phyloP scores from a whole-genome alignment of 2,888 invertebrate genomes.

The Sesamia inferens region DNA sequence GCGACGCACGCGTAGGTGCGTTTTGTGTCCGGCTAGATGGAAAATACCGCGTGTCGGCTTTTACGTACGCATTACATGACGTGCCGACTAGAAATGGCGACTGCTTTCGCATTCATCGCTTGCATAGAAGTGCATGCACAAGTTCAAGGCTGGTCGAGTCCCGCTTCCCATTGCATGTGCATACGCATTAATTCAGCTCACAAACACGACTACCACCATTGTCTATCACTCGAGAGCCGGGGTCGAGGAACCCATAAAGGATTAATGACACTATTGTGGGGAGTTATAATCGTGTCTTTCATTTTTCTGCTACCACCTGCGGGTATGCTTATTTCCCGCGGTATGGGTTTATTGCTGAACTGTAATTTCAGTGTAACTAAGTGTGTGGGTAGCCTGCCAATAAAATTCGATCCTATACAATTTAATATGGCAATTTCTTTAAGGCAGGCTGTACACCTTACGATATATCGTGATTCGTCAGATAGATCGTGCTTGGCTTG shows the following conservation, averaged over 20 bases:
- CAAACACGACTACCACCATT: conserved; percentile 87
- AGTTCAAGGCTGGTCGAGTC: conserved; percentile 89
- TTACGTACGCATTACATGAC: conserved; percentile 74
- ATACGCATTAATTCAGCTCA: conserved; percentile 87
- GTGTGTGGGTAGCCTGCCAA: conserved; percentile 52
- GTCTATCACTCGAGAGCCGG: conserved; percentile 85
- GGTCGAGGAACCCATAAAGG: conserved; percentile 87
- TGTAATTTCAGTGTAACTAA: conserved; percentile 61
- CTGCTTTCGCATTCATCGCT: conserved; percentile 83
- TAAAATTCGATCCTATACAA: conserved; percentile 56
- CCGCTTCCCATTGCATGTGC: conserved; percentile 87
- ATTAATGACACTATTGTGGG: conserved; percentile 87
- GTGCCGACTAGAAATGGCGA: conserved; percentile 84
- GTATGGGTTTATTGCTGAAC: conserved; percentile 57
- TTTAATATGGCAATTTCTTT: conserved; percentile 49
- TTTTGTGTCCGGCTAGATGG: conserved; percentile 52
- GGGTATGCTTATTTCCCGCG: conserved; percentile 61
- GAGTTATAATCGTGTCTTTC: conserved; percentile 76
- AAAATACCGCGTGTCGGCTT: conserved; percentile 58
- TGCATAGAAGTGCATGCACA: conserved; percentile 81
- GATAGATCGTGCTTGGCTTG: conserved; percentile 26
- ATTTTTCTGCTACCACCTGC: conserved; percentile 79
- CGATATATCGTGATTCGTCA: conserved; percentile 21
- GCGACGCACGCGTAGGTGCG: conserved; percentile 36
- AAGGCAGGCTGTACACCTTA: conserved; percentile 25